A percentile compares a stretch with the other conserved stretches of the same genome.
Evolutionary conservation across 2,797 vertebrate genomes (phyloP).

Genomic region (Cynodonichthys magdalenae): DNA sequence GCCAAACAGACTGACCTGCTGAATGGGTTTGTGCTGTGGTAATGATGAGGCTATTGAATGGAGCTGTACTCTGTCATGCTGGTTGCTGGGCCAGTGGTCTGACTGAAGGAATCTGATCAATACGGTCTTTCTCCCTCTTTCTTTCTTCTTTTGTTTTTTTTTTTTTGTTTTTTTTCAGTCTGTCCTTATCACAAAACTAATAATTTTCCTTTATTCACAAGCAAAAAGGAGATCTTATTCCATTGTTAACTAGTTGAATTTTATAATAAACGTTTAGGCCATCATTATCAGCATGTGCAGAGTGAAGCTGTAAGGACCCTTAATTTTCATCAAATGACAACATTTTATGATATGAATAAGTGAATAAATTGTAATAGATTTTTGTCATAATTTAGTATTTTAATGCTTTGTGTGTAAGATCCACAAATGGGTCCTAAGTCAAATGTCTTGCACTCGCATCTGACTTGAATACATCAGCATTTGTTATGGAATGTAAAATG

Average conservation of each 20-base stretch:
- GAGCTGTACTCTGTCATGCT: conserved; percentile 73
- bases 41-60: conserved; percentile 80
- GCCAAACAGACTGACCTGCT: conserved; percentile 69
- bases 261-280: conserved; percentile 2
- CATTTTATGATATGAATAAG: conserved; percentile 12
- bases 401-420: conserved; percentile 11
- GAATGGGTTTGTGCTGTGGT: conserved; percentile 69
- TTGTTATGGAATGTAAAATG: conserved; percentile 21
- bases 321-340: conserved; percentile 6
- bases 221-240: conserved; percentile 19
- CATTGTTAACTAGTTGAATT: conserved; percentile 17
- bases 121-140: conserved; percentile 47
- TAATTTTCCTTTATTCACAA: conserved; percentile 19
- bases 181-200: conserved; percentile 4
- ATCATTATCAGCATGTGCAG: background rate
- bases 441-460: conserved; percentile 11
- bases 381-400: conserved; percentile 20
- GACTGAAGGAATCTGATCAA: conserved; percentile 74
- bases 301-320: background rate
- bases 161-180: background rate
- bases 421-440: background rate
- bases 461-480: conserved; percentile 43
- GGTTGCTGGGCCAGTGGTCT: conserved; percentile 57
- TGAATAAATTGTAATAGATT: conserved; percentile 14
- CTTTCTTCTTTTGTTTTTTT: conserved; percentile 8